Evolutionary conservation across 2,113 vertebrate species (phyloP), one percentile per base, ranked within the genome.

Genomic region (Delphinus delphis): DNA sequence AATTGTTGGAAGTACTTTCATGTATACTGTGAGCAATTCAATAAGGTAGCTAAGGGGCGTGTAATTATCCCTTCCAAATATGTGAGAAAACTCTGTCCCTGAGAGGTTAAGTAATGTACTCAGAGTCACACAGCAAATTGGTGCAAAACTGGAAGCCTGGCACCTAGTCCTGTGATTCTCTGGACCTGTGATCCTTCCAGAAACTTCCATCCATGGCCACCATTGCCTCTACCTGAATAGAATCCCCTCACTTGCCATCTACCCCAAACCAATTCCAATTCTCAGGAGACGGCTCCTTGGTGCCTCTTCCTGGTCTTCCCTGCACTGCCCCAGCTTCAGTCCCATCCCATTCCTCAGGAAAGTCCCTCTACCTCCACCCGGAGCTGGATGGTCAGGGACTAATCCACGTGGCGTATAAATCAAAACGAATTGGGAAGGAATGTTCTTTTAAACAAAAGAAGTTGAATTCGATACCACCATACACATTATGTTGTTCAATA

Each of bases 401-500:
- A 44, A 67, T 31, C 71, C 36, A 38, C 2, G 0, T 5, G 23
- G 55, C 47, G 2, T 33, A 26, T 36, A 31, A 81, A 44, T 73
- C 28, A 28, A 73, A 89, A 92, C 0, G 3, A 76, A 90, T 6
- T 44, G 81, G 36, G 26, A 74, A 21, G 44, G 44, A 60, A 73
- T 63, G 38, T 88, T 77, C 67, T 97, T 87, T 87, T 73, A 83
- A 84, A 92, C 0, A 36, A 67, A 77, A 94, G 90, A 81, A 71
- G 68, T 84, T 62, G 79, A 67, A 80, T 96, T 94, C 65, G 58
- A 95, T 88, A 77, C 71, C 50, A 79, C 67, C 4, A 10, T 60
- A 74, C 47, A 36, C 25, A 60, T 90, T 83, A 89, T 92, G 87
- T 82, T 92, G 93, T 83, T 91, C 95, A 97, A 87, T 93, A 95